Evolutionary conservation across 2,797 vertebrate genomes (phyloP), one percentile per base, ranked within the genome.

Genomic region (Perodicticus potto): DNA sequence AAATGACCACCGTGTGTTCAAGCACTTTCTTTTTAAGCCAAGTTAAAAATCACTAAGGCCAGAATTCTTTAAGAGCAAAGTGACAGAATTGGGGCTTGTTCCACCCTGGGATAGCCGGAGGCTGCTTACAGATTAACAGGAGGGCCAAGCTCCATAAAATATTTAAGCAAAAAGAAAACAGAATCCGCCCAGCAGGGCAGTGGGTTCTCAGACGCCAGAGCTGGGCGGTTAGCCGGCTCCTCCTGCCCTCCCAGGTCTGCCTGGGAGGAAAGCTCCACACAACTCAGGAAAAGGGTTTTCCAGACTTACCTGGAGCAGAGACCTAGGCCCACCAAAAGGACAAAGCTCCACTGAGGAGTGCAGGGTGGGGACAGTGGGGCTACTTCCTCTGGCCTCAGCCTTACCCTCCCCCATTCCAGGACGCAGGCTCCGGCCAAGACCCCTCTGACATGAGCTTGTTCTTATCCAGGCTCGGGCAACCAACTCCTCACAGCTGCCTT

Each of bases 111-210:
- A 81, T 74, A 34, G 37, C 32, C 3, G 6, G 23, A 83, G 34
- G 74, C 0, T 5, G 61, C 53, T 77, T 16, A 4, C 37, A 1
- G 57, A 34, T 37, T 45, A 78, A 43, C 86, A 3, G 1, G 5
- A 32, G 72, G 73, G 49, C 63, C 16, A 1, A 1, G 27, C 76
- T 16, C 86, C 84, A 94, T 96, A 37, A 96, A 96, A 96, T 93
- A 96, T 96, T 97, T 89, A 95, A 86, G 67, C 11, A 57, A 59
- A 77, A 85, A 37, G 91, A 77, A 90, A 96, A 63, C 80, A 13
- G 80, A 53, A 78, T 53, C 86, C 74, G 83, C 93, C 59, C 59
- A 11, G 70, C 0, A 22, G 69, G 69, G n/a, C 34, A 5, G 83
- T 5, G 1, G 76, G 82, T 57, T 37, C 70, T 32, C 85, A 4